Evolutionary conservation across 2,797 vertebrate species (phyloP).

Genomic region (Coregonus ussuriensis): DNA sequence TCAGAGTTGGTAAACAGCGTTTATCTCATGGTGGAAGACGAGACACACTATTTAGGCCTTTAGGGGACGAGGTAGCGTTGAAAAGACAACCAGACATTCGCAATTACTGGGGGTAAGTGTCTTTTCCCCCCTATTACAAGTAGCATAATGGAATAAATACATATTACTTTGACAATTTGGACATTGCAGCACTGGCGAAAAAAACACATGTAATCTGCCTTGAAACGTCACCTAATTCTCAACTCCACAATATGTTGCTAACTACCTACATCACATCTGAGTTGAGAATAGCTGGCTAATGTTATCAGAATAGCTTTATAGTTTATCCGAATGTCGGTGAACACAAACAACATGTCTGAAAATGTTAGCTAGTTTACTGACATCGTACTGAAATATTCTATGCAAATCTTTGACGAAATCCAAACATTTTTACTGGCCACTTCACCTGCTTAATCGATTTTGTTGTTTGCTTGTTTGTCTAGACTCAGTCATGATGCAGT

Average conservation of each 20-base stretch:
- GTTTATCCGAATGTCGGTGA: not conserved
- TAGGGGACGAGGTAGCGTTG: conserved; percentile 9
- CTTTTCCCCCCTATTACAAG: not conserved
- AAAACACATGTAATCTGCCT: not conserved
- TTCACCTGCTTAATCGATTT: not conserved
- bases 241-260: too few relatives aligned
- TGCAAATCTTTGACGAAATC: not conserved
- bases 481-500: not conserved
- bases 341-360: not conserved
- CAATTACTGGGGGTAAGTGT: conserved; percentile 27
- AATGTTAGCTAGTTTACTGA: not conserved
- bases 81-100: conserved; percentile 3
- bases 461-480: not conserved
- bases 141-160: not conserved
- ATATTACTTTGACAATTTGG: not conserved
- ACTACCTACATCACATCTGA: not conserved
- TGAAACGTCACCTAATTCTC: too few relatives aligned
- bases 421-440: not conserved
- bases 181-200: not conserved
- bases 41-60: too few relatives aligned
- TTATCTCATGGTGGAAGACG: conserved; percentile 47
- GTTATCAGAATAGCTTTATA: not conserved
- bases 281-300: not conserved
- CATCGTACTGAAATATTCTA: not conserved
- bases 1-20: conserved; percentile 54